Evolutionary conservation across 2,113 vertebrate species (phyloP).

Genomic region (Lophura nycthemera): DNA sequence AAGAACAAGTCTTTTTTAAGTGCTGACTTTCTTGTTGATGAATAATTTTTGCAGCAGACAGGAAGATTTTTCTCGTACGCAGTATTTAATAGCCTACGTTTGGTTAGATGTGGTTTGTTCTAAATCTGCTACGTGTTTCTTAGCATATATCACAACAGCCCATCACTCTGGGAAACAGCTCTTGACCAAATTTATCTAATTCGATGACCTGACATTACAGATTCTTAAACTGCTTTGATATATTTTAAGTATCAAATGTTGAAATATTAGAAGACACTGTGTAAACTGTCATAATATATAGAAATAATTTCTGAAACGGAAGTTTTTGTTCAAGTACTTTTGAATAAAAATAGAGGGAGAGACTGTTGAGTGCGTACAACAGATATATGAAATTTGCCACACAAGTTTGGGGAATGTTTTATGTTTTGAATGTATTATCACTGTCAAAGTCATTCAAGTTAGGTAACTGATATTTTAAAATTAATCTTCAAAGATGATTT

Average conservation of each 20-base stretch:
- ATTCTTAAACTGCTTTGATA: neutral
- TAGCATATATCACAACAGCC: neutral
- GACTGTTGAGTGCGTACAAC: neutral
- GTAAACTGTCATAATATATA: neutral
- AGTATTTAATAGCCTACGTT: conserved; percentile 13
- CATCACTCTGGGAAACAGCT: neutral
- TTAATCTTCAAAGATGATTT: neutral
- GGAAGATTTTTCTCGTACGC: neutral
- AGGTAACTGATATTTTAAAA: neutral
- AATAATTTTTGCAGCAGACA: neutral
- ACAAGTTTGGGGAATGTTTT: neutral
- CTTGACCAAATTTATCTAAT: neutral
- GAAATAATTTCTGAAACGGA: neutral
- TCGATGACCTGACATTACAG: neutral
- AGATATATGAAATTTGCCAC: neutral
- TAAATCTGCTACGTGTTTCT: neutral
- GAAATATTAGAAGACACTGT: neutral
- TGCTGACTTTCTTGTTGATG: neutral
- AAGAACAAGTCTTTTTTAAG: neutral
- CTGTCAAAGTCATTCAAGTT: neutral
- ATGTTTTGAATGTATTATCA: neutral
- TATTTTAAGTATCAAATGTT: neutral
- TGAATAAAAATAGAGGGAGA: neutral
- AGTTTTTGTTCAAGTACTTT: neutral
- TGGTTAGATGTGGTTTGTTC: neutral